phyloP scores from a whole-genome alignment of 2,888 invertebrate species.

The Rhyacophila evoluta region DNA sequence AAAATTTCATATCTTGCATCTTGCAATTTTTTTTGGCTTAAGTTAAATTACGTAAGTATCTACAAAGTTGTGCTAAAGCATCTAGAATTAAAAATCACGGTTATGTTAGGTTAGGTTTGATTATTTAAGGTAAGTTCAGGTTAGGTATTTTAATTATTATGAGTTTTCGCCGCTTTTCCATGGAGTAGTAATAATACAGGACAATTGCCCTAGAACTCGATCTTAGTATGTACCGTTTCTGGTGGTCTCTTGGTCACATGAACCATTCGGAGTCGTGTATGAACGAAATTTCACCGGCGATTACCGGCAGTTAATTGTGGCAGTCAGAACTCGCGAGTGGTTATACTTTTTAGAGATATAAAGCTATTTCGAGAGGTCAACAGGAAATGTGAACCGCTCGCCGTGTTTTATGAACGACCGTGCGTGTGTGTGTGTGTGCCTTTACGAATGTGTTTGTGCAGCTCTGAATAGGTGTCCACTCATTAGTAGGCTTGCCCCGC shows the following conservation, averaged over 20 bases:
- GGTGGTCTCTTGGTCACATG: background rate
- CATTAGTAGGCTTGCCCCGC: slow-evolving; percentile 7
- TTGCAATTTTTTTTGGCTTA: no score
- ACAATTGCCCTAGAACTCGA: no score
- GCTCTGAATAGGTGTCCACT: slow-evolving; percentile 11
- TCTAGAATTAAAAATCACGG: no score
- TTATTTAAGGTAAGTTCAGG: no score
- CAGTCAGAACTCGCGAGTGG: slow-evolving; percentile 34
- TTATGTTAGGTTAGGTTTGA: no score
- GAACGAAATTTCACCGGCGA: slow-evolving; percentile 32
- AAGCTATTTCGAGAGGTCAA: slow-evolving; percentile 43
- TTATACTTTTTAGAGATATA: slow-evolving; percentile 48
- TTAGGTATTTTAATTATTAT: no score
- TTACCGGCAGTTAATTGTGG: slow-evolving; percentile 46
- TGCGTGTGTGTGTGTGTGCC: background rate
- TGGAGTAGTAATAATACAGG: no score
- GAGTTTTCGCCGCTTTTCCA: no score
- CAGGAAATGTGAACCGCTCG: slow-evolving; percentile 49
- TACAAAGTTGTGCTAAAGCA: no score
- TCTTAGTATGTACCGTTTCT: no score
- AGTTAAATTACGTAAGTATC: no score
- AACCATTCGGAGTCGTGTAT: background rate
- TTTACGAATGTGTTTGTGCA: background rate
- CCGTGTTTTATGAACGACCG: slow-evolving; percentile 20
- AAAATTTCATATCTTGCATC: no score